Evolutionary conservation across 2,113 vertebrate genomes (phyloP).

Genomic region (Cochlearius cochlearius): DNA sequence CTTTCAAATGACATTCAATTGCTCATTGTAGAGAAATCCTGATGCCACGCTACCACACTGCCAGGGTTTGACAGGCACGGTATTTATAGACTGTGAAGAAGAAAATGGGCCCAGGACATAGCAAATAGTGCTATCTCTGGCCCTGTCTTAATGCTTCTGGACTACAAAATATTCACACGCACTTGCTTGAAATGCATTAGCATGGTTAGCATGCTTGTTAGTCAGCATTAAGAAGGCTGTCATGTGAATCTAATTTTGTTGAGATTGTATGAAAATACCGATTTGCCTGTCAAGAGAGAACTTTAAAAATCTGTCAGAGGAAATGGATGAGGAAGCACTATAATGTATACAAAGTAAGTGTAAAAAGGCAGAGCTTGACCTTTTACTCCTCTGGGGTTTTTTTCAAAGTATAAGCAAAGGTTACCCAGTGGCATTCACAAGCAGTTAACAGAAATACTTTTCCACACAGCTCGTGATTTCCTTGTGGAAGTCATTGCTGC

Average conservation of each 20-base stretch:
- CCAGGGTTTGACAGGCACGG: neutral
- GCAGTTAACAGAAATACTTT: neutral
- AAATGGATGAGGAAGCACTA: conserved; percentile 36
- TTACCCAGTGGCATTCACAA: neutral
- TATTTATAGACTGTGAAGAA: conserved; percentile 7
- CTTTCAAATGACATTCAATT: conserved; percentile 14
- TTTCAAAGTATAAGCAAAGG: neutral
- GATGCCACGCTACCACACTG: neutral
- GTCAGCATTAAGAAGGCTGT: conserved; percentile 35
- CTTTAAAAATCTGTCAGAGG: conserved; percentile 23
- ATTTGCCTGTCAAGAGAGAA: conserved; percentile 42
- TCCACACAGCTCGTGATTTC: neutral
- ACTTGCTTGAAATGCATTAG: conserved; percentile 8
- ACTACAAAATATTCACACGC: neutral
- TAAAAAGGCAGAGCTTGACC: conserved; percentile 31
- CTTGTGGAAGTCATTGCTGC: neutral
- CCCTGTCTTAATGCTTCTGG: neutral
- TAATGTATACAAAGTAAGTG: conserved; percentile 22
- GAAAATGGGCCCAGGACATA: neutral
- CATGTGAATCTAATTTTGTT: conserved; percentile 49
- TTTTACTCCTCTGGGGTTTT: neutral
- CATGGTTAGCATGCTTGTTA: conserved; percentile 32
- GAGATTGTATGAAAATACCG: conserved; percentile 27
- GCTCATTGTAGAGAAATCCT: neutral
- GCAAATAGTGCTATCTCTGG: conserved; percentile 4